Conservation (phyloP, 2,888 invertebrate genomes). For the Catonia carolina region DNA sequence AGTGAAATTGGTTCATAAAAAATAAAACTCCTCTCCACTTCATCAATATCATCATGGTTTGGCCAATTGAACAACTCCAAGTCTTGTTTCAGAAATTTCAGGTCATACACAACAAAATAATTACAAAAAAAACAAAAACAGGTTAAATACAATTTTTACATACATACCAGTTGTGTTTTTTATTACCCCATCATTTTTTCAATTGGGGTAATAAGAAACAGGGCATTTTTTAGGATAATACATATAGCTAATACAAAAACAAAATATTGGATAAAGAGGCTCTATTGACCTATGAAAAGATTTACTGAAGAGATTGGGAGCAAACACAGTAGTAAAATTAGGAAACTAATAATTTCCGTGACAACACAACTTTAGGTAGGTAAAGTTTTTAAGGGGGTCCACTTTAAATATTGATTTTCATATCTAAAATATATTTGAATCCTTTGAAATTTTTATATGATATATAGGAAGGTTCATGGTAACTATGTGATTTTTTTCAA, state of each 20-base stretch:
- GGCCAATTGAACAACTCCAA: too few species aligned
- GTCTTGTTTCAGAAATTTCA: not conserved
- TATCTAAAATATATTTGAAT: not conserved
- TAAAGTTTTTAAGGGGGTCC: slow-evolving; percentile 1
- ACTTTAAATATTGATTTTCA: not conserved
- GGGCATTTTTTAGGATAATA: not conserved
- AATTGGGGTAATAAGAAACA: not conserved
- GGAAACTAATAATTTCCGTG: too few species aligned
- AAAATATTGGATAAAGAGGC: slow-evolving; percentile 3
- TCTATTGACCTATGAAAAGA: not conserved
- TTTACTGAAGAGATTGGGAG: not conserved
- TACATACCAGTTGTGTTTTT: not conserved
- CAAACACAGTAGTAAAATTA: not conserved
- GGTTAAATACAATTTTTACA: slow-evolving; percentile 1
- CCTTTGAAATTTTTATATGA: slow-evolving; percentile 5
- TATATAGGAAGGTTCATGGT: slow-evolving; percentile 3
- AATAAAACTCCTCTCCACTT: too few species aligned
- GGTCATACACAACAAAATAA: slow-evolving; percentile 2
- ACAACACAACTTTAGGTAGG: too few species aligned
- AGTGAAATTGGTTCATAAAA: too few species aligned
- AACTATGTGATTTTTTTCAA: not conserved
- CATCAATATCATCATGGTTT: too few species aligned
- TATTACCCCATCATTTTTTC: slow-evolving; percentile 1
- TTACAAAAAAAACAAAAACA: not conserved
- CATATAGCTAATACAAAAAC: not conserved